A percentile compares a stretch with the other conserved stretches of the same genome.
These are phyloP conservation scores for Thripadectes ignobilis DNA, from an alignment of 2,797 vertebrate species.

Conservation along the genomic window DNA sequence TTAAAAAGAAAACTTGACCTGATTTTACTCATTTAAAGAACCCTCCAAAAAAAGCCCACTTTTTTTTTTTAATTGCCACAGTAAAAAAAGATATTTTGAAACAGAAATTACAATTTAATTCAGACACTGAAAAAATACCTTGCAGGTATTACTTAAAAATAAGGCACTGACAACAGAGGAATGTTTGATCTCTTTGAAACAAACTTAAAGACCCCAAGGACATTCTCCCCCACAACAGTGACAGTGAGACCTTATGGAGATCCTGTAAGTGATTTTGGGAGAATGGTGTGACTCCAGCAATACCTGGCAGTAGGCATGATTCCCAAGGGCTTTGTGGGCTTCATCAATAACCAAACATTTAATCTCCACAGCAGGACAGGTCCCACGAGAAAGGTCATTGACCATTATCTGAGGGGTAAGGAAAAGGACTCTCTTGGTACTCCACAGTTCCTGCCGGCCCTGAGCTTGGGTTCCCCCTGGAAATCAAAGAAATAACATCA, in stretches of 20 bases:
- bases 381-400: conserved; percentile 90
- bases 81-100: not conserved
- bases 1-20: not conserved
- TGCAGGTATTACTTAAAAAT: not conserved
- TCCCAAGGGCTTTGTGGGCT: conserved; percentile 95
- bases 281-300: not conserved
- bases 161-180: not conserved
- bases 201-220: not conserved
- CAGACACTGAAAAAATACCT: not conserved
- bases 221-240: not conserved
- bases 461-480: conserved; percentile 86
- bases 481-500: not conserved
- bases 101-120: not conserved
- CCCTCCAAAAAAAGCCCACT: not conserved
- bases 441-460: conserved; percentile 86
- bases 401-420: conserved; percentile 96
- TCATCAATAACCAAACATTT: conserved; percentile 96
- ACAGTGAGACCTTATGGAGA: not conserved
- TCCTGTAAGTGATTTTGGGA: accelerated
- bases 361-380: conserved; percentile 85
- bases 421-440: conserved; percentile 87
- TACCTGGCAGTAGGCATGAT: conserved; percentile 98
- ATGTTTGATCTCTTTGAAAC: not conserved
- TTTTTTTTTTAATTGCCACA: not conserved
- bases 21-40: not conserved